Percentiles rank a stretch among this genome's conserved stretches.
These are phyloP conservation scores for Heliothis peltigera DNA, from an alignment of 2,888 invertebrate genomes.

Conservation along the genomic window DNA sequence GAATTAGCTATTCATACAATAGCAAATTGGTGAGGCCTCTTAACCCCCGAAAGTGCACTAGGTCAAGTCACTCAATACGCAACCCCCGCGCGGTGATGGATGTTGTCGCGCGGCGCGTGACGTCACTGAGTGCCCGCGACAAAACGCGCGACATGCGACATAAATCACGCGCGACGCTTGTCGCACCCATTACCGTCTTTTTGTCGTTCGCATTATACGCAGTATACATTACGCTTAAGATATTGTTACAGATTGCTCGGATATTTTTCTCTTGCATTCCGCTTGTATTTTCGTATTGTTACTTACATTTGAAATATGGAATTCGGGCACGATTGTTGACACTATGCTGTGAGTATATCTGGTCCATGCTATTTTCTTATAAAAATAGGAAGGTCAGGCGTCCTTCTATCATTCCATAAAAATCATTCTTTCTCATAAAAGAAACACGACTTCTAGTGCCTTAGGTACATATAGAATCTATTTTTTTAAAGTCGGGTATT, in stretches of 20 bases:
- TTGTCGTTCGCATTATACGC: constrained; percentile 68
- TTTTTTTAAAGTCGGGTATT: too few species aligned
- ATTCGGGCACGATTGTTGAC: constrained; percentile 41
- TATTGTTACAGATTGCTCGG: constrained; percentile 72
- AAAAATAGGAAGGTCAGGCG: neutral
- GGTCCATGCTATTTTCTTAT: neutral
- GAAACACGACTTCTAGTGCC: too few species aligned
- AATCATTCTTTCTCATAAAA: too few species aligned
- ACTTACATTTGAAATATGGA: constrained; percentile 53
- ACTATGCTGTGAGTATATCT: constrained; percentile 22
- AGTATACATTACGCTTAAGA: constrained; percentile 68
- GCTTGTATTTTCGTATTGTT: constrained; percentile 54
- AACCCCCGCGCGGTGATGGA: constrained; percentile 34
- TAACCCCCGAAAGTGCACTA: constrained; percentile 33
- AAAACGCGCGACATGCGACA: constrained; percentile 53
- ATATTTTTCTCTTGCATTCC: constrained; percentile 64
- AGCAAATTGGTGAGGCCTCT: constrained; percentile 1
- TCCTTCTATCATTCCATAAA: neutral
- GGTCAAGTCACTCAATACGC: constrained; percentile 48
- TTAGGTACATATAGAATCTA: too few species aligned
- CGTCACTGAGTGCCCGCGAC: constrained; percentile 53
- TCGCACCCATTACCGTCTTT: constrained; percentile 73
- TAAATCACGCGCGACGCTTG: constrained; percentile 66
- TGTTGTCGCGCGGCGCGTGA: constrained; percentile 41
- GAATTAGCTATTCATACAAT: neutral